Evolutionary conservation across 1,140 invertebrate genomes (phyloP).

Genomic region (Sarcophaga bullata): DNA sequence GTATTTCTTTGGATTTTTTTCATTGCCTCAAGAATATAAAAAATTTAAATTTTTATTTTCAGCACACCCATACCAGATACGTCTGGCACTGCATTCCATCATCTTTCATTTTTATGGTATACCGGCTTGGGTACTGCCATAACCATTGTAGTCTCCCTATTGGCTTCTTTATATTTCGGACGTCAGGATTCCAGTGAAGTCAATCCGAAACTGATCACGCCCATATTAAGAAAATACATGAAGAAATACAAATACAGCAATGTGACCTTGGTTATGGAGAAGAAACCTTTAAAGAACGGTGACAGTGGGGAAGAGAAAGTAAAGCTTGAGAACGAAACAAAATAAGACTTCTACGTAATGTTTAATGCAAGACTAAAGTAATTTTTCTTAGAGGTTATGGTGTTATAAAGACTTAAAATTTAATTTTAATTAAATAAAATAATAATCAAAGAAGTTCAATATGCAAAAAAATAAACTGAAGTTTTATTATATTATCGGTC

Average conservation of each 20-base stretch:
- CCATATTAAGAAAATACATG: slow-evolving; percentile 68
- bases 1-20: slow-evolving; percentile 2
- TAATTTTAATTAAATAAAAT: too few relatives aligned
- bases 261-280: slow-evolving; percentile 39
- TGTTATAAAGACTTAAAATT: too few relatives aligned
- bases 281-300: background rate
- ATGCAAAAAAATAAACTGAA: too few relatives aligned
- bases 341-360: too few relatives aligned
- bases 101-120: slow-evolving; percentile 59
- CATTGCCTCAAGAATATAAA: background rate
- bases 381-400: too few relatives aligned
- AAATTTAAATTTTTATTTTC: background rate
- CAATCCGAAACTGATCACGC: slow-evolving; percentile 72
- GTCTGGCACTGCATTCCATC: slow-evolving; percentile 44
- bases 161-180: slow-evolving; percentile 69
- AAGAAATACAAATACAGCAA: slow-evolving; percentile 46
- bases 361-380: too few relatives aligned
- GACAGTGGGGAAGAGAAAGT: background rate
- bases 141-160: slow-evolving; percentile 71
- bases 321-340: too few relatives aligned
- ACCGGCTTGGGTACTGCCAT: slow-evolving; percentile 61
- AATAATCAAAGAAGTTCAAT: too few relatives aligned
- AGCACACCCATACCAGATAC: background rate
- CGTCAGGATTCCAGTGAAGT: slow-evolving; percentile 69
- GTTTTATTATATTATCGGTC: too few relatives aligned